Base-by-base conservation (phyloP, 2,797 vertebrate species). In the Threskiornis aethiopicus region DNA sequence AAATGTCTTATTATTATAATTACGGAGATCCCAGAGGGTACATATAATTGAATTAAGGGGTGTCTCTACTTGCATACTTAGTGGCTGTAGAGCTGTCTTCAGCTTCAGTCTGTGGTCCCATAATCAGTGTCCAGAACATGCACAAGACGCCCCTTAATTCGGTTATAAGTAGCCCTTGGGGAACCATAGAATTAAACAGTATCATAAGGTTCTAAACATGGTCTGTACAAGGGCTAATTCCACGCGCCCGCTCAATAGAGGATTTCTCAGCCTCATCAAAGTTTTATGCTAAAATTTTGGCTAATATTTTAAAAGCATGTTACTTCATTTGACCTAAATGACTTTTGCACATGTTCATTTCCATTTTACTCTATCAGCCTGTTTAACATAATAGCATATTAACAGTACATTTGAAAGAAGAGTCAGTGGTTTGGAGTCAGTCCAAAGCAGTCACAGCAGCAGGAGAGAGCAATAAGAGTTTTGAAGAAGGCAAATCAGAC, bases 281-380 rank as follows among this genome's bases (percentile, higher is more conserved):
- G 94, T 96, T 96, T 97, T 96, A 96, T 95, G 91, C 58, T 94
- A 93, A 97, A 95, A 96, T 96, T 95, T 95, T 95, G 89, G 95
- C 93, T 96, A 96, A 95, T 96, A 97, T 94, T 97, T 96, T 96
- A 91, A 97, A 96, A 96, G 91, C 93, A 89, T 95, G 89, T 96
- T 97, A 94, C 95, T 96, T 96, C 80, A 69, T 95, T 95, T 95
- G 96, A 96, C 96, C 96, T 96, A 95, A 97, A 96, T 97, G 94
- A 95, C 95, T 96, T 95, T 73, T 96, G 83, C 96, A 96, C 94
- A 96, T 96, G 93, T 95, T 95, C 94, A 90, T 95, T 96, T 96
- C 89, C 91, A 96, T 96, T 95, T 95, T 91, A 93, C n/a, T 82
- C 91, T 81, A 96, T 94, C 93, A 95, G 96, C 62, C 95, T 94